A percentile compares a stretch with the other conserved stretches of the same genome.
Evolutionary conservation across 2,888 invertebrate species (phyloP).

Genomic region (Gerosis bhagava): DNA sequence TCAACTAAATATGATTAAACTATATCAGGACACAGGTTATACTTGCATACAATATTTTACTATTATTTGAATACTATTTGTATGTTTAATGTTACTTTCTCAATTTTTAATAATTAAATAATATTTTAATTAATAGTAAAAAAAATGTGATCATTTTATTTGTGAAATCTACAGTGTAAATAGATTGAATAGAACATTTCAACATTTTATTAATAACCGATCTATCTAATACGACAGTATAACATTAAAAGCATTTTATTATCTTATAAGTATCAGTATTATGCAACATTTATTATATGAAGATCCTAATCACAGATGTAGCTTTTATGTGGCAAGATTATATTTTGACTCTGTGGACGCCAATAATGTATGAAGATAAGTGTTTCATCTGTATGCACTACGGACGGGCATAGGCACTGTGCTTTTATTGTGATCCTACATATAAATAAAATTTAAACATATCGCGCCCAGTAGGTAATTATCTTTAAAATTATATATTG

Average conservation of each 20-base stretch:
- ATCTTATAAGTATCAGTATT: conserved; percentile 38
- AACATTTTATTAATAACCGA: no score
- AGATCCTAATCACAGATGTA: conserved; percentile 66
- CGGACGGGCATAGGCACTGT: conserved; percentile 28
- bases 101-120: no score
- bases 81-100: no score
- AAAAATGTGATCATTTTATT: no score
- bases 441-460: no score
- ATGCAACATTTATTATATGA: conserved; percentile 44
- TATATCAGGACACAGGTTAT: conserved; percentile 26
- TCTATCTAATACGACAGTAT: no score
- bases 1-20: conserved; percentile 21
- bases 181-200: no score
- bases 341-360: conserved; percentile 22
- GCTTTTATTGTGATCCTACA: neutral
- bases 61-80: no score
- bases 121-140: no score
- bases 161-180: no score
- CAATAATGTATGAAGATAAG: conserved; percentile 47
- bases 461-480: no score
- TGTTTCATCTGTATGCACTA: conserved; percentile 38
- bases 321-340: conserved; percentile 59
- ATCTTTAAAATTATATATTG: conserved; percentile 50
- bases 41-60: no score
- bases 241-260: conserved; percentile 33